These are phyloP conservation scores for Thomomys bottae DNA, from an alignment of 2,113 vertebrate species.

Conservation along the genomic window DNA sequence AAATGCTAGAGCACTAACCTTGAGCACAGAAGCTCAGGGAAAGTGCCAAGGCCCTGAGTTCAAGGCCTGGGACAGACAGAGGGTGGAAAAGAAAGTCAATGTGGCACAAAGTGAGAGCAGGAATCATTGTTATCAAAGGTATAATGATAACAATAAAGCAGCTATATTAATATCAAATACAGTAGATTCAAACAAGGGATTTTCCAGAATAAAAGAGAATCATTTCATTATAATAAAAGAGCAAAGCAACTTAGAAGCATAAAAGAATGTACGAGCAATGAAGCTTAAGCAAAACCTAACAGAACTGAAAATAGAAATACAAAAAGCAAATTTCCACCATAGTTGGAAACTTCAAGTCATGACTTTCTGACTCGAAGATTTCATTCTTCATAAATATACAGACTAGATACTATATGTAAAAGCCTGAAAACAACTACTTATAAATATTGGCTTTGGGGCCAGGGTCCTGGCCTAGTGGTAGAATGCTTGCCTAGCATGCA, in stretches of 20 bases:
- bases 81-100: not conserved
- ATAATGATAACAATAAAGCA: not conserved
- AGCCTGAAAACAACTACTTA: not conserved
- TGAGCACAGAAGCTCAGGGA: no score
- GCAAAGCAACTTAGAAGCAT: not conserved
- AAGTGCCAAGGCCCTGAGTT: no score
- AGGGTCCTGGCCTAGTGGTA: no score
- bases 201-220: not conserved
- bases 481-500: no score
- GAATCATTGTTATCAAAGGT: not conserved
- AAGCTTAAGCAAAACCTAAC: not conserved
- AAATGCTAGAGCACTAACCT: no score
- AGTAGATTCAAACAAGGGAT: not conserved
- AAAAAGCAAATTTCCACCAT: not conserved
- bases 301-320: not conserved
- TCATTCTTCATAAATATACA: not conserved
- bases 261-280: not conserved
- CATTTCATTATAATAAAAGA: not conserved
- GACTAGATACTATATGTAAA: not conserved
- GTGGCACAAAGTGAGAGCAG: not conserved
- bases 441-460: not conserved
- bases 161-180: not conserved
- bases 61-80: no score
- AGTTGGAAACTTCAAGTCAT: constrained; percentile 27
- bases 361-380: not conserved